These are phyloP conservation scores for Acromyrmex heyeri DNA, from an alignment of 1,140 invertebrate species.

Conservation along the genomic window DNA sequence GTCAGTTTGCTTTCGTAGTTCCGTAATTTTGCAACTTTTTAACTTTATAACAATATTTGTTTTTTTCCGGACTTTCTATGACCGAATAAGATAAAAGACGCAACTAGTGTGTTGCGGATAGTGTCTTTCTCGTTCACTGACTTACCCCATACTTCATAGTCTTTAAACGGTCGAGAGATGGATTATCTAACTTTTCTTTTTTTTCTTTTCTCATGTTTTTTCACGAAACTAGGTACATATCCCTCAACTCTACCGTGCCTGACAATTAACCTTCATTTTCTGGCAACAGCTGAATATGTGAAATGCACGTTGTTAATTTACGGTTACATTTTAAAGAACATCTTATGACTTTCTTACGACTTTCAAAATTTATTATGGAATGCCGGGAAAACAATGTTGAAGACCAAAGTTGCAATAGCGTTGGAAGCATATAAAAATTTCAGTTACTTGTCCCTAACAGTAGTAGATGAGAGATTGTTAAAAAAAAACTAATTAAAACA, in stretches of 20 bases:
- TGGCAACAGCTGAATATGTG: constrained; percentile 33
- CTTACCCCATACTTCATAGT: neutral
- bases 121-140: neutral
- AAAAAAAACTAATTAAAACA: neutral
- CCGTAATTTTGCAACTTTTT: constrained; percentile 13
- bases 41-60: neutral
- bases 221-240: neutral
- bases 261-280: constrained; percentile 60
- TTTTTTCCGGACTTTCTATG: constrained; percentile 2
- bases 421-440: neutral
- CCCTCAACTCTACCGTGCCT: neutral
- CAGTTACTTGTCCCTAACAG: neutral
- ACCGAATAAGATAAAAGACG: neutral
- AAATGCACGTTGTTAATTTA: constrained; percentile 21
- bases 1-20: neutral
- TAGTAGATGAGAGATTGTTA: neutral
- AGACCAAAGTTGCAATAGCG: neutral
- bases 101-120: neutral
- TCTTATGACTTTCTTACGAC: neutral
- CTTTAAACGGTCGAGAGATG: neutral
- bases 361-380: constrained; percentile 1
- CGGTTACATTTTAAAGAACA: constrained; percentile 11
- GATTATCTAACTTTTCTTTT: neutral
- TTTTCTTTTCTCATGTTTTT: constrained; percentile 6
- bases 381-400: neutral